Base-by-base conservation (phyloP, 1,140 invertebrate species). In the Penaeus vannamei region DNA sequence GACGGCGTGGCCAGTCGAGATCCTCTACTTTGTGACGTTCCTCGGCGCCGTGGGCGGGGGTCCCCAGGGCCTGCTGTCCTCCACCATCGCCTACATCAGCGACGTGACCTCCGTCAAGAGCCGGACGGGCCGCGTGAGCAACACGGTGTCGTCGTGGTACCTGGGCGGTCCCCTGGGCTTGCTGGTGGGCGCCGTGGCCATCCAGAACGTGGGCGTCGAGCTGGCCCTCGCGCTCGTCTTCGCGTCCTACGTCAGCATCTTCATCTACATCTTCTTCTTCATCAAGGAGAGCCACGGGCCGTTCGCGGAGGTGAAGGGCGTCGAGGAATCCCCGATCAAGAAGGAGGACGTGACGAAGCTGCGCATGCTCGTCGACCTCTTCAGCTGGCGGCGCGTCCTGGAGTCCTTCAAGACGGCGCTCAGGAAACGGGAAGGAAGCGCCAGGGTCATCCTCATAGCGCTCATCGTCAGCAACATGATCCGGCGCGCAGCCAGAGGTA, bases 221-320 rank as follows among this genome's bases (percentile, higher is more conserved):
- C 23, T 90, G 14, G 82, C 90, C 26, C 60, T 90, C 23, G 86
- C 69, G 7, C 64, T 90, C 32, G 80, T 80, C 42, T 69, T 88
- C 62, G 2, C 76, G 23, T 20, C 69, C 32, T 81, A 90, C 86
- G 60, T 81, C n/a, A 61, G 59, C 29, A 53, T 42, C 36, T 84
- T 85, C 17, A 23, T 60, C 23, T 90, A 90, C 66, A 72, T 90
- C 83, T 32, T 88, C 53, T 59, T 90, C 29, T 85, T 80, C 59
- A 87, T 90, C 85, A 87, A 90, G 61, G 90, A 90, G 36, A 90
- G 85, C 36, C 80, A 87, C 60, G 90, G 90, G 22, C 90, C 90
- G 20, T 87, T 90, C 86, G 90, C 90, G 53, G 32, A 80, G 81
- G 46, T 46, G 72, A 29, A 69, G 62, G 1, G 64, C 72, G 23